Base-by-base conservation (phyloP, 1,140 invertebrate species). In the Caenorhabditis tropicalis region DNA sequence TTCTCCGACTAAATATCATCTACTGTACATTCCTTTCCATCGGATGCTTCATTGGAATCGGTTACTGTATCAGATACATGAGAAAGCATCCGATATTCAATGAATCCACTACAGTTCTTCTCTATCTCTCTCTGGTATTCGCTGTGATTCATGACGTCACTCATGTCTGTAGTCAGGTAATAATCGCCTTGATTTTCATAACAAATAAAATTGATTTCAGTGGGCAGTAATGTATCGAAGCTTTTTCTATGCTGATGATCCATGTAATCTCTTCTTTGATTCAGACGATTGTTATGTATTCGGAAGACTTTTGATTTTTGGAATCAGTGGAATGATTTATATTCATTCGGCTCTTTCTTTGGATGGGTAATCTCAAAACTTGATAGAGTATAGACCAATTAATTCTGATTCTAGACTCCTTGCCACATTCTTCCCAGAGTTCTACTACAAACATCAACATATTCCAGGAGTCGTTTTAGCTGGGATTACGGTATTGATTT, bases 21-120 rank as follows among this genome's bases (percentile, higher is more conserved):
- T 74, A 74, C n/a, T 74, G 65, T 10, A 74, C 65, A 27, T 12
- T 74, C 43, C 36, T 74, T 2, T 74, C 65, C 7, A 43, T 43
- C n/a, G 65, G 33, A 9, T 74, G 65, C 9, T 43, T 74, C 7
- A 12, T 74, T 46, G 65, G 65, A 27, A 36, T 74, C 9, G 33
- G 2, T 10, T 74, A 21, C 36, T 74, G 65, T 43, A 43, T 24
- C 1, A 15, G 65, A 12, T 74, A 12, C 36, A 74, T 74, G 65
- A 39, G 65, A 15, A 74, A 43, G 33, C 65, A 74, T 46, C 65
- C 65, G 21, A 74, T 74, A 10, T 74, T 74, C 65, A 74, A 31
- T 24, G 65, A 74, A 24, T 74, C 65, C 0, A 74, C 65, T 1
- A 24, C 65, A 4, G 5, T 74, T 7, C 9, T 74, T 12, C n/a